Percentiles rank a stretch among this genome's conserved stretches.
Evolutionary conservation across 2,888 invertebrate genomes (phyloP).

Genomic region (Polymixis lichenea): DNA sequence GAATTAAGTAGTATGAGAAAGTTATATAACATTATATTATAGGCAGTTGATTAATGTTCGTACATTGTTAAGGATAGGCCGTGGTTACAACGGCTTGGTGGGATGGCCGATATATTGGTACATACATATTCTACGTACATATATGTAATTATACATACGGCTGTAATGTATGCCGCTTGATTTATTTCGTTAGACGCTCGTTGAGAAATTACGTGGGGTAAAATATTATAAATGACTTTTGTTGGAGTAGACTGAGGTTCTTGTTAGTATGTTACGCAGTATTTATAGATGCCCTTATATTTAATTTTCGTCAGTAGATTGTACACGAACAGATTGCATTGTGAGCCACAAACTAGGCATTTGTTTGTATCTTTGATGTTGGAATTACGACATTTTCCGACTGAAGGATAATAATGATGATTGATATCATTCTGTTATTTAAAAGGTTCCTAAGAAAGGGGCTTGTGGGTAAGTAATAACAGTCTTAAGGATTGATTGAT

Average conservation of each 20-base stretch:
- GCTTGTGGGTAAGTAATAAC: too few relatives aligned
- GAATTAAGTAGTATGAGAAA: neutral
- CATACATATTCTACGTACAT: slow-evolving; percentile 5
- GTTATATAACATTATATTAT: neutral
- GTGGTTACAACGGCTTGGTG: slow-evolving; percentile 39
- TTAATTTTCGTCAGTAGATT: too few relatives aligned
- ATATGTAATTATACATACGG: slow-evolving; percentile 26
- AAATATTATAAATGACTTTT: slow-evolving; percentile 41
- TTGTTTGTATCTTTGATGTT: too few relatives aligned
- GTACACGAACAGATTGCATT: too few relatives aligned
- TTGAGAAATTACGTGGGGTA: slow-evolving; percentile 48
- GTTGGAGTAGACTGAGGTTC: neutral
- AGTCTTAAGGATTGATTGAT: too few relatives aligned
- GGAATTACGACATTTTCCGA: too few relatives aligned
- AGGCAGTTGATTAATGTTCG: slow-evolving; percentile 44
- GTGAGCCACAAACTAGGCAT: too few relatives aligned
- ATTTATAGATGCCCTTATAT: neutral
- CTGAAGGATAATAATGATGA: too few relatives aligned
- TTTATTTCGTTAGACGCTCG: slow-evolving; percentile 44
- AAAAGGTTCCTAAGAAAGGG: too few relatives aligned
- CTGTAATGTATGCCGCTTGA: slow-evolving; percentile 38
- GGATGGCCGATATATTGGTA: slow-evolving; percentile 44
- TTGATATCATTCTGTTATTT: too few relatives aligned
- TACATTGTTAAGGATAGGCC: slow-evolving; percentile 34
- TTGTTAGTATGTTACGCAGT: neutral